These are phyloP conservation scores for Labroides dimidiatus DNA, from an alignment of 2,797 vertebrate species.

Conservation along the genomic window DNA sequence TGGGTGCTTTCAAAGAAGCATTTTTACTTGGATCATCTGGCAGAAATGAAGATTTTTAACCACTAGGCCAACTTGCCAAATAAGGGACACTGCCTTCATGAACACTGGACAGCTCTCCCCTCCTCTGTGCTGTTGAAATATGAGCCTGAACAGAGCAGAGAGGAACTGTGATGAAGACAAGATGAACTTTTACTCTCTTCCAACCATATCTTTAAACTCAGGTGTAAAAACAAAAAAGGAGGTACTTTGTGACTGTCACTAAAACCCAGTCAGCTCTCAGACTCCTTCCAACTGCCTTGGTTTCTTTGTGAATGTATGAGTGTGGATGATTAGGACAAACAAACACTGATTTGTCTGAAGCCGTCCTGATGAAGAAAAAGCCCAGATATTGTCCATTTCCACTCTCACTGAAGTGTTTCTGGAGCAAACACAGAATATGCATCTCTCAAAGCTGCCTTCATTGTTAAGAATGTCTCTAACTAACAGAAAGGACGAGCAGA, in stretches of 20 bases:
- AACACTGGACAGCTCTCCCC: conserved; percentile 61
- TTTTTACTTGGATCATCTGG: conserved; percentile 18
- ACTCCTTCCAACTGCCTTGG: conserved; percentile 72
- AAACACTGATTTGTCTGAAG: conserved; percentile 43
- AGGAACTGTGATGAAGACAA: conserved; percentile 23
- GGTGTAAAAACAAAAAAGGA: conserved; percentile 77
- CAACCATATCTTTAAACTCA: conserved; percentile 78
- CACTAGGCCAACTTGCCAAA: conserved; percentile 45
- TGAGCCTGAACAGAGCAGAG: conserved; percentile 25
- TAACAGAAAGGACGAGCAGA: conserved; percentile 45
- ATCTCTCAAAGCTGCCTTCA: conserved; percentile 75
- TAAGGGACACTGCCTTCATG: conserved; percentile 35
- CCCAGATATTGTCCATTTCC: conserved; percentile 36
- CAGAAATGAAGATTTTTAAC: conserved; percentile 38
- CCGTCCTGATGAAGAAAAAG: conserved; percentile 37
- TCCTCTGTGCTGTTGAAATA: conserved; percentile 17
- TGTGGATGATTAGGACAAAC: conserved; percentile 52
- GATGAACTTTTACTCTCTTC: conserved; percentile 46
- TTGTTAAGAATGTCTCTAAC: conserved; percentile 72
- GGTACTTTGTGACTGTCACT: conserved; percentile 70
- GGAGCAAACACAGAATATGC: conserved; percentile 61
- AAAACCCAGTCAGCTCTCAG: conserved; percentile 51
- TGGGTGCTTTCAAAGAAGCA: conserved; percentile 1
- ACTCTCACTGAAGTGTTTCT: conserved; percentile 44
- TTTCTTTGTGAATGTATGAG: conserved; percentile 82